Percentiles rank a stretch among this genome's conserved stretches.
Evolutionary conservation across 2,113 vertebrate species (phyloP).

Genomic region (Brachypodius melanocephalos): DNA sequence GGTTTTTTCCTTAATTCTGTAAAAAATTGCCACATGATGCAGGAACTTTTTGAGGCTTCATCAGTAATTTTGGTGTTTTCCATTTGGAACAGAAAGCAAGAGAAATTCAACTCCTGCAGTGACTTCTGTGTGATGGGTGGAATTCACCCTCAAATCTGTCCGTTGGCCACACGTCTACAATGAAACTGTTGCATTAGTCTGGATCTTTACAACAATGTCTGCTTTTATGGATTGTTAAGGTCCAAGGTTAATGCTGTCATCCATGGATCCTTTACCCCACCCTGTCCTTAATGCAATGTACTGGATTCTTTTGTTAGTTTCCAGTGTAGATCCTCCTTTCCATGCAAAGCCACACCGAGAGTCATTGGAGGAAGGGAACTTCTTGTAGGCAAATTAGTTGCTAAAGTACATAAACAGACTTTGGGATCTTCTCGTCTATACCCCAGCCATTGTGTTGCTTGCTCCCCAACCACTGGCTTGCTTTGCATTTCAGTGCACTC

Average conservation of each 20-base stretch:
- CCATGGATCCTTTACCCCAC: neutral
- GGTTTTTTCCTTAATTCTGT: neutral
- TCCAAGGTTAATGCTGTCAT: neutral
- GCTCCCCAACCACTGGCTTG: no score
- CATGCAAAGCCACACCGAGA: neutral
- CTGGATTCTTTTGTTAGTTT: neutral
- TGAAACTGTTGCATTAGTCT: neutral
- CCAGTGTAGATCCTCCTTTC: neutral
- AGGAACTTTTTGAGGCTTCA: neutral
- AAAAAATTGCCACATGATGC: neutral
- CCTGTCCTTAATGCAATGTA: neutral
- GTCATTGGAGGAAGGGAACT: neutral
- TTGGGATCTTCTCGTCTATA: neutral
- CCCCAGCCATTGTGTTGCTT: no score
- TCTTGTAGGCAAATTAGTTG: neutral
- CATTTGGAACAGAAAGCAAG: neutral
- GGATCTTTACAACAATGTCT: neutral
- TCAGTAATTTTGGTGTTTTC: neutral
- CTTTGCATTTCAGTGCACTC: neutral
- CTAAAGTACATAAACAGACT: neutral
- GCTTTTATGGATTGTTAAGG: neutral
- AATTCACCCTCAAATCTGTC: neutral
- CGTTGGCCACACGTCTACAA: neutral
- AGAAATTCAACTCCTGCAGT: neutral
- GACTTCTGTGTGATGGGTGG: neutral